Conservation (phyloP, 2,888 invertebrate genomes). For the Drosophila infuscata region DNA sequence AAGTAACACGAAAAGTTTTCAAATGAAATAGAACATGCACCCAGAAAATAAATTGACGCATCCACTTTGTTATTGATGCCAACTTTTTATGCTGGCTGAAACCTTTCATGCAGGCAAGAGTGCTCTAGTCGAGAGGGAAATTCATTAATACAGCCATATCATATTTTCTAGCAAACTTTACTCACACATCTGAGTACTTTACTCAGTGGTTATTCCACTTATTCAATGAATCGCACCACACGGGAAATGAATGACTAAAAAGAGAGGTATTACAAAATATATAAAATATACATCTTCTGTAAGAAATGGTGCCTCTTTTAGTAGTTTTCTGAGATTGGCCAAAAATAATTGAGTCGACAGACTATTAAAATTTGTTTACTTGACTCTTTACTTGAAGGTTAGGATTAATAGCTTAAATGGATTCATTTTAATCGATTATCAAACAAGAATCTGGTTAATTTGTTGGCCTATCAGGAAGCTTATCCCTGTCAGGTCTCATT, state of each 20-base stretch:
- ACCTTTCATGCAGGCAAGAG: background rate
- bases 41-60: background rate
- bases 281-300: background rate
- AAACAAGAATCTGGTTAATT: background rate
- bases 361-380: background rate
- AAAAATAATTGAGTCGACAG: background rate
- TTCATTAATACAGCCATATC: background rate
- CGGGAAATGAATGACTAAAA: background rate
- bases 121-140: background rate
- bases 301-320: background rate
- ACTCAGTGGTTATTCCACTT: background rate
- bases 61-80: constrained; percentile 1
- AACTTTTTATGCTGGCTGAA: background rate
- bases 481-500: constrained; percentile 35
- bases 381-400: background rate
- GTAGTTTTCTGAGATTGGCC: background rate
- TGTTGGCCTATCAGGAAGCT: constrained; percentile 32
- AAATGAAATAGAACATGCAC: background rate
- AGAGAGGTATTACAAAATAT: background rate
- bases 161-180: background rate
- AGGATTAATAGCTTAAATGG: background rate
- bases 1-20: background rate
- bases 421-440: constrained; percentile 2
- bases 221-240: background rate
- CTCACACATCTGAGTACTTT: background rate